Base-by-base conservation (phyloP, 2,113 vertebrate genomes). In the Mionectes macconnelli region DNA sequence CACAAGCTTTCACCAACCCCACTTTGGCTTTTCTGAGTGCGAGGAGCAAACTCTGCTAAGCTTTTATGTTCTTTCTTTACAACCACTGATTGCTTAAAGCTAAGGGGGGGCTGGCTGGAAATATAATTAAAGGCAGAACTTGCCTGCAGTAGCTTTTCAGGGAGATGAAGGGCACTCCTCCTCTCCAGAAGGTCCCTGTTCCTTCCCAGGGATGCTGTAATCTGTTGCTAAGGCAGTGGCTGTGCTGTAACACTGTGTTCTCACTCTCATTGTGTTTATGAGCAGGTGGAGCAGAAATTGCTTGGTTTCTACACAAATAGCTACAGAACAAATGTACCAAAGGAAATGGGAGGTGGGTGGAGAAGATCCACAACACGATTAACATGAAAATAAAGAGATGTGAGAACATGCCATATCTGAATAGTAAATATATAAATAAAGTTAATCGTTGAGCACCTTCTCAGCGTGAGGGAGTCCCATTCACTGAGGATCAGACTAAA, bases 171-270 rank as follows among this genome's bases (percentile, higher is more conserved):
- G 96, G 89, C 96, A 91, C 80, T 89, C 92, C 94, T 91, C 87
- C 69, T 73, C 66, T 96, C 91, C 95, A 82, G 87, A 96, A 96
- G 84, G 87, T 87, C 96, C 85, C 94, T 93, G 39, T 96, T 97
- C 91, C 96, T 95, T 96, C 85, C 81, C 95, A 63, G 94, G 37
- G 68, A 96, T 96, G 73, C 95, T 95, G 88, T 96, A 93, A 97
- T 94, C 95, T 94, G 97, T 97, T 97, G 96, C 97, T 97, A 97
- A 97, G 97, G 97, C 97, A 97, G 95, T 94, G 97, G 86, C 96
- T 94, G 86, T 74, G 91, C 95, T 89, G 94, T 95, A 94, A 97
- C 97, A 97, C 10, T 88, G 84, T 89, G 96, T 97, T 97, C 97
- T 92, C 86, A 90, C 90, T 30, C 94, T 92, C 95, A 94, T 96